A percentile compares a stretch with the other conserved stretches of the same genome.
These are phyloP conservation scores for Paratrypauchen microcephalus DNA, from an alignment of 2,797 vertebrate genomes.

Conservation along the genomic window DNA sequence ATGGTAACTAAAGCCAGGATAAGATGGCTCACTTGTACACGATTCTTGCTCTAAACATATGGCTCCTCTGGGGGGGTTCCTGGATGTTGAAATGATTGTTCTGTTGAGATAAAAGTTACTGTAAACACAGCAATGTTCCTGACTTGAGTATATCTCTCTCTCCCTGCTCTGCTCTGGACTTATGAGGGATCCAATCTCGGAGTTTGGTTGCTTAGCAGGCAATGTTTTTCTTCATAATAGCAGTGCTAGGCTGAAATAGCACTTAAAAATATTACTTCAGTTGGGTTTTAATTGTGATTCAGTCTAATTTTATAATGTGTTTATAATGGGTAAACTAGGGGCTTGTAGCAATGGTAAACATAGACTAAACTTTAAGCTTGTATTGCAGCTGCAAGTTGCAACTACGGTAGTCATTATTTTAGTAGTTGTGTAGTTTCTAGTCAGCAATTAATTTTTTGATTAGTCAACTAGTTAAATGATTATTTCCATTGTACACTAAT, in stretches of 20 bases:
- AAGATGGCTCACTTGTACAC: constrained; percentile 38
- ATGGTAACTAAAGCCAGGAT: constrained; percentile 23
- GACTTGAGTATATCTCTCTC: constrained; percentile 33
- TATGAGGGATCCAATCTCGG: constrained; percentile 6
- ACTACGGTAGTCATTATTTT: no score
- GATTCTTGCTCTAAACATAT: constrained; percentile 7
- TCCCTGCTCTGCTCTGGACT: constrained; percentile 25
- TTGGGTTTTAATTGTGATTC: neutral
- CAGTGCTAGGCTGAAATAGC: neutral
- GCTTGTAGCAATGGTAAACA: no score
- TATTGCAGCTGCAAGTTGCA: no score
- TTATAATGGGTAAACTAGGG: neutral
- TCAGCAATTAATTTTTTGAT: no score
- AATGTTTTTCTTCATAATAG: constrained; percentile 8
- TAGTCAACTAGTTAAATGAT: no score
- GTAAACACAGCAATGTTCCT: constrained; percentile 55
- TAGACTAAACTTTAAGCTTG: no score
- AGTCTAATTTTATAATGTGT: neutral
- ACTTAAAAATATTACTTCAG: neutral
- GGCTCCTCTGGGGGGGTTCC: constrained; percentile 10
- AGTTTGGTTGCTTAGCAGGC: neutral
- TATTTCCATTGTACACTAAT: no score
- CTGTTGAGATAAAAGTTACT: constrained; percentile 41
- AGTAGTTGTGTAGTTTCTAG: no score
- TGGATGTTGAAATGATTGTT: constrained; percentile 39